Percentiles rank a stretch among this genome's conserved stretches.
Conservation (phyloP, 2,888 invertebrate species). For the Bimastos eiseni region DNA sequence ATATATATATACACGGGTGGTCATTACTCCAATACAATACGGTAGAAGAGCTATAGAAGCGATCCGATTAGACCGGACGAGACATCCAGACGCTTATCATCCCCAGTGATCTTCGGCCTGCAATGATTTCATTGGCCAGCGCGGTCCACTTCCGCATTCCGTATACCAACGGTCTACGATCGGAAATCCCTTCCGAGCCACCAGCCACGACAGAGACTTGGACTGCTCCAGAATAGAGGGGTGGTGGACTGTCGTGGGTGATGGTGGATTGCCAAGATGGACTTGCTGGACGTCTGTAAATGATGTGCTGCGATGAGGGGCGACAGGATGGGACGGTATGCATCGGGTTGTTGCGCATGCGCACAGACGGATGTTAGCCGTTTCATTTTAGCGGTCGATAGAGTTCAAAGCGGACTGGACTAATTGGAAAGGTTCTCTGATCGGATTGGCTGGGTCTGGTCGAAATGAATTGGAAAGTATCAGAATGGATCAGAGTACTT, state of each 20-base stretch:
- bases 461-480: not conserved
- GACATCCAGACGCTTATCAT: no score
- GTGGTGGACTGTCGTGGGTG: not conserved
- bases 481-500: not conserved
- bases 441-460: not conserved
- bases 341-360: constrained; percentile 2
- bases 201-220: not conserved
- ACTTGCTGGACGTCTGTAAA: not conserved
- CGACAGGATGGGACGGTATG: not conserved
- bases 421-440: not conserved
- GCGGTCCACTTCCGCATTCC: no score
- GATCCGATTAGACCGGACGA: no score
- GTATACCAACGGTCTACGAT: no score
- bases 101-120: no score
- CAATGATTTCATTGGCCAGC: no score
- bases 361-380: not conserved
- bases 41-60: no score
- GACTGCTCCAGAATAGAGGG: not conserved
- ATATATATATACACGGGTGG: no score
- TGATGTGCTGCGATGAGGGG: not conserved
- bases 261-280: not conserved
- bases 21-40: no score
- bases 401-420: not conserved
- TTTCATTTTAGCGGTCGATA: not conserved
- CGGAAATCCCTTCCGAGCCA: no score